Percentiles rank a stretch among this genome's conserved stretches.
Evolutionary conservation across 2,113 vertebrate genomes (phyloP).

Genomic region (Onychorhynchus coronatus): DNA sequence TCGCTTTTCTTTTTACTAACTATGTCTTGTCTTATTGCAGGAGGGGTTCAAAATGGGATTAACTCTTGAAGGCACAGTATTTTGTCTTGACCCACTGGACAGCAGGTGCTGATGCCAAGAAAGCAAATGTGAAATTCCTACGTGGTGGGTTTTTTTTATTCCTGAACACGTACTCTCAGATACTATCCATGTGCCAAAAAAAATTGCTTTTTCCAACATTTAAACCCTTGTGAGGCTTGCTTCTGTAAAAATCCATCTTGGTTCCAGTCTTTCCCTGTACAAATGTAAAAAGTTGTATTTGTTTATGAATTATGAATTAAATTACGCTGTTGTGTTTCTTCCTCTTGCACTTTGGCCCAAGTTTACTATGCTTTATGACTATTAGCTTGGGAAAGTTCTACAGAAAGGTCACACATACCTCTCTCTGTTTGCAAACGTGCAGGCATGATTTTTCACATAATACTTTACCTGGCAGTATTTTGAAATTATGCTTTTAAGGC

Average conservation of each 20-base stretch:
- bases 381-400: neutral
- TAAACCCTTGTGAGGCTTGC: constrained; percentile 55
- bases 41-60: constrained; percentile 99
- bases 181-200: constrained; percentile 65
- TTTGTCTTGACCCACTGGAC: constrained; percentile 93
- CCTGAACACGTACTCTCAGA: neutral
- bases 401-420: neutral
- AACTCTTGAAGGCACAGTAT: constrained; percentile 95
- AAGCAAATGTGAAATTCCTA: constrained; percentile 3
- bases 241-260: constrained; percentile 45
- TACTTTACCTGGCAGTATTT: neutral
- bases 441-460: neutral
- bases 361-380: neutral
- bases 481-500: neutral
- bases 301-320: constrained; percentile 45
- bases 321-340: constrained; percentile 25
- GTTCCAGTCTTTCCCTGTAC: constrained; percentile 36
- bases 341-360: neutral
- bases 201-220: constrained; percentile 58
- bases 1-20: neutral
- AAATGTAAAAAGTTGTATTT: constrained; percentile 61
- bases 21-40: constrained; percentile 77
- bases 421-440: neutral
- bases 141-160: neutral
- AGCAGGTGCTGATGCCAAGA: constrained; percentile 88